These are phyloP conservation scores for Laothoe populi DNA, from an alignment of 2,888 invertebrate genomes.

Conservation along the genomic window DNA sequence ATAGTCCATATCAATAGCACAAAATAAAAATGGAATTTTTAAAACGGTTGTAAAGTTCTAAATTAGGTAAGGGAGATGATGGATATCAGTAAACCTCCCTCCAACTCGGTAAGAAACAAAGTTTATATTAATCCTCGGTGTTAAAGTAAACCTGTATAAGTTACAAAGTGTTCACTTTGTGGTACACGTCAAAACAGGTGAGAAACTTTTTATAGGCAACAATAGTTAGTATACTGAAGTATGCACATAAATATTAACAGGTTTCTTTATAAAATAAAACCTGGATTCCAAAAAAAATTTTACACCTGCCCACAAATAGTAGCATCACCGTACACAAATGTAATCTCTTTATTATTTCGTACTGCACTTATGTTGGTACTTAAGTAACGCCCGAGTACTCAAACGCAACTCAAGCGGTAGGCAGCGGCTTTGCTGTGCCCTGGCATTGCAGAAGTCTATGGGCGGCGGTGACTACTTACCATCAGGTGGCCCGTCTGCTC, in stretches of 20 bases:
- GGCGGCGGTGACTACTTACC: no score
- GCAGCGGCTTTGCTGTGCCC: no score
- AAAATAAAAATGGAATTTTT: not conserved
- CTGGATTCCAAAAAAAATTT: no score
- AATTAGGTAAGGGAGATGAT: not conserved
- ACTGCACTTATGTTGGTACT: no score
- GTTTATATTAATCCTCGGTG: slow-evolving; percentile 14
- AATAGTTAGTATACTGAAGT: not conserved
- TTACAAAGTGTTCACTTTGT: slow-evolving; percentile 3
- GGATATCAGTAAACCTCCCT: not conserved
- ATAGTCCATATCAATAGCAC: no score
- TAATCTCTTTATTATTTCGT: no score
- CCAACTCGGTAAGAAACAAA: not conserved
- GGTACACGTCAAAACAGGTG: not conserved
- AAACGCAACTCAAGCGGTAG: no score
- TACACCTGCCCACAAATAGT: no score
- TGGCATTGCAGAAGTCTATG: no score
- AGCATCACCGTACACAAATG: no score
- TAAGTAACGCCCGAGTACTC: no score
- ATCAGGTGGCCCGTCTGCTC: no score
- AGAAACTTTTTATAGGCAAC: not conserved
- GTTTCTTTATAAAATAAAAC: not conserved
- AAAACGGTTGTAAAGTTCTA: not conserved
- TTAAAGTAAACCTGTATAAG: not conserved
- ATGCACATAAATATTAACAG: not conserved